Evolutionary conservation across 2,797 vertebrate genomes (phyloP), one percentile per base, ranked within the genome.

Genomic region (Pempheris klunzingeri): DNA sequence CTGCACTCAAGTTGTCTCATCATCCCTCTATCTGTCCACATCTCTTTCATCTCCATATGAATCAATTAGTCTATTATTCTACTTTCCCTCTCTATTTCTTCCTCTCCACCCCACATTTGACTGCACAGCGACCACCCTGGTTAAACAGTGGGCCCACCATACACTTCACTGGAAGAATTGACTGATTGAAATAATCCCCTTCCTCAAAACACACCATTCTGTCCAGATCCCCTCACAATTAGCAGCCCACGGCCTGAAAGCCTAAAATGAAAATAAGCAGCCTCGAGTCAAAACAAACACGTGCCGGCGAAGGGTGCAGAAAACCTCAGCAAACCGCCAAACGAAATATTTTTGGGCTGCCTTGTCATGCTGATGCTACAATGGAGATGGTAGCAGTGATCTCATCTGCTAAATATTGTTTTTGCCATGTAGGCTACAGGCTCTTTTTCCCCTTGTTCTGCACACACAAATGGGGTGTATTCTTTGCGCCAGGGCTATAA

Each of bases 401-500:
- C 90, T 94, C 93, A 95, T 93, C 84, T 70, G 89, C 85, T 90
- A 91, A 94, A 94, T 94, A 93, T 93, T 94, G 87, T 94, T 92
- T 89, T 88, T 93, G 81, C 89, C 78, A 71, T 89, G 72, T 77
- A 71, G 78, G 75, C 80, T 85, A 67, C 81, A 67, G 81, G 54
- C 72, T 39, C 55, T 59, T 78, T 63, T 18, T 10, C 69, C 66
- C 47, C 80, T 82, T 89, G 85, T 87, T 88, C 86, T 82, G 69
- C 61, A 84, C 77, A 83, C 86, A 86, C 80, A 90, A 79, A 70
- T 11, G 71, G 64, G 44, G 81, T 87, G 84, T 86, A 83, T 86
- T 89, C 81, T 89, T 86, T 87, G 63, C 47, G 7, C 74, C 74
- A 14, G 41, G 69, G 62, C 89, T 81, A 90, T 92, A 92, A 86